A percentile compares a stretch with the other conserved stretches of the same genome.
These are phyloP conservation scores for Lymantria monacha DNA, from an alignment of 2,888 invertebrate genomes.

Conservation along the genomic window DNA sequence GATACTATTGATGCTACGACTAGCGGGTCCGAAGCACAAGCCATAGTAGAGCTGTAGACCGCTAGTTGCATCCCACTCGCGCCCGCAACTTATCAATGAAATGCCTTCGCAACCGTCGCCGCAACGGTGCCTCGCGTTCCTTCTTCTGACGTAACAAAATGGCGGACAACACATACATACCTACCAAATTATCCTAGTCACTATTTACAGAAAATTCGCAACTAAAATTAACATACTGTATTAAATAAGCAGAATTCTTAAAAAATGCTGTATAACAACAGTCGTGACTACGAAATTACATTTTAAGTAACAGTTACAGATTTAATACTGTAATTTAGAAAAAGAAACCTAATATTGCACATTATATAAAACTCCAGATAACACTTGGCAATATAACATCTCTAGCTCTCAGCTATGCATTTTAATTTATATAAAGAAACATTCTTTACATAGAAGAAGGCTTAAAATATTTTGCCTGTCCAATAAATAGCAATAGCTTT, in stretches of 20 bases:
- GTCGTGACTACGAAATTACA: conserved; percentile 37
- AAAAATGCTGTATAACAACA: conserved; percentile 33
- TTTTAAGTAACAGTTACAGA: conserved; percentile 32
- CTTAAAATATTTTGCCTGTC: too few relatives aligned
- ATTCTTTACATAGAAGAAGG: too few relatives aligned
- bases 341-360: too few relatives aligned
- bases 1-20: conserved; percentile 35
- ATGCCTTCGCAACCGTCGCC: conserved; percentile 60
- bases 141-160: conserved; percentile 74
- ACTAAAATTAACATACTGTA: conserved; percentile 18
- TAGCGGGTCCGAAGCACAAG: conserved; percentile 36
- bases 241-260: conserved; percentile 32
- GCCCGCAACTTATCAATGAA: conserved; percentile 75
- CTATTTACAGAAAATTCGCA: conserved; percentile 29
- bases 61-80: conserved; percentile 68
- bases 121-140: conserved; percentile 70
- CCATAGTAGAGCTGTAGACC: conserved; percentile 39
- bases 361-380: too few relatives aligned
- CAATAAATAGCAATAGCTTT: too few relatives aligned
- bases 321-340: too few relatives aligned
- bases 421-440: too few relatives aligned
- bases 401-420: too few relatives aligned
- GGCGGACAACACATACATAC: conserved; percentile 53
- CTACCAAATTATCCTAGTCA: conserved; percentile 40
- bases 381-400: too few relatives aligned